Evolutionary conservation across 2,113 vertebrate genomes (phyloP).

Genomic region (Notechis scutatus): DNA sequence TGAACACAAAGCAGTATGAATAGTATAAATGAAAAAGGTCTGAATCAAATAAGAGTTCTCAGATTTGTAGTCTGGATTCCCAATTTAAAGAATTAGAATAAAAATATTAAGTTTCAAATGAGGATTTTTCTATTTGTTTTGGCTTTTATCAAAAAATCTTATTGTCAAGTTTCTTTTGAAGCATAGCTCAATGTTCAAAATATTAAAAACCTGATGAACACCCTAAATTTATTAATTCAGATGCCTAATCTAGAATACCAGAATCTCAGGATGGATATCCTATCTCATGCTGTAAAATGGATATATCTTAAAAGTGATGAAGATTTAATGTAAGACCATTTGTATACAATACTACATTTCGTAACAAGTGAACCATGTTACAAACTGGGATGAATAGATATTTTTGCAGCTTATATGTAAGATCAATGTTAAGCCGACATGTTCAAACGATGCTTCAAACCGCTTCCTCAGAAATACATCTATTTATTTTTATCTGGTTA

Average conservation of each 20-base stretch:
- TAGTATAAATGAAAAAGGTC: neutral
- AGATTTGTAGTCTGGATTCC: neutral
- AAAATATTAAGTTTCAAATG: neutral
- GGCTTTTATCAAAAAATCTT: neutral
- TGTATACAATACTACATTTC: neutral
- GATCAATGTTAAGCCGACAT: neutral
- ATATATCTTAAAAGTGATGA: neutral
- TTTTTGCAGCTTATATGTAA: neutral
- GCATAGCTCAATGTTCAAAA: neutral
- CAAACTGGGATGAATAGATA: neutral
- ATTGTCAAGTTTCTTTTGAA: neutral
- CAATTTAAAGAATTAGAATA: neutral
- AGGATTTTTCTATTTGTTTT: neutral
- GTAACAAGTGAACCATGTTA: neutral
- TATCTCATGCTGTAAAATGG: neutral
- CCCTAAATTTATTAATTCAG: neutral
- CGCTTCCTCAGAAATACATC: neutral
- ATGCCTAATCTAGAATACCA: neutral
- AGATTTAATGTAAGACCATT: neutral
- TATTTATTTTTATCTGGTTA: neutral
- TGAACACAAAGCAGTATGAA: neutral
- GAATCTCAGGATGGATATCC: neutral
- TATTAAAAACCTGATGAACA: neutral
- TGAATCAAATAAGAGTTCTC: neutral
- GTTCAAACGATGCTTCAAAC: neutral